These are phyloP conservation scores for Tetragnatha versicolor DNA, from an alignment of 1,140 invertebrate species.

Conservation along the genomic window DNA sequence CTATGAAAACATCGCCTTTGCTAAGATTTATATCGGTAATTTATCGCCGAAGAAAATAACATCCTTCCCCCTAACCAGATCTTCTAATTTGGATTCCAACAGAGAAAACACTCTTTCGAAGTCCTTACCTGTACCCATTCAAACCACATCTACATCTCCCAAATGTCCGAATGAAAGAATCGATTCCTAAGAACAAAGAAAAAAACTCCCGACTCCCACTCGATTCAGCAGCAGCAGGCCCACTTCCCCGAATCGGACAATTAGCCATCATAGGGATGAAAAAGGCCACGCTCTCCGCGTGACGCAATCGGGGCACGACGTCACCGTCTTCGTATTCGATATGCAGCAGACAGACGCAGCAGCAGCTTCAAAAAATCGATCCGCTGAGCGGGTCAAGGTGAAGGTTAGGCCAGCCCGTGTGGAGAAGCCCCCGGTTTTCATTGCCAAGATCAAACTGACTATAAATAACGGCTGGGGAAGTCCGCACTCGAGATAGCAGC, in stretches of 20 bases:
- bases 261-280: background rate
- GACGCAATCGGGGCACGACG: background rate
- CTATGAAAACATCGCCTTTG: too few relatives aligned
- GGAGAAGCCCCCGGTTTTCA: slow-evolving; percentile 29
- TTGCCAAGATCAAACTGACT: slow-evolving; percentile 43
- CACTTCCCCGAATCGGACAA: background rate
- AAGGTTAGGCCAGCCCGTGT: slow-evolving; percentile 52
- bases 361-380: slow-evolving; percentile 21
- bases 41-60: too few relatives aligned
- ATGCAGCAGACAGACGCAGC: background rate
- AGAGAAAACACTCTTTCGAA: too few relatives aligned
- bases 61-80: too few relatives aligned
- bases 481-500: background rate
- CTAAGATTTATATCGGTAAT: too few relatives aligned
- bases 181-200: too few relatives aligned
- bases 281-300: background rate
- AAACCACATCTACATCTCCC: too few relatives aligned
- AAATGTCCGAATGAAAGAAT: too few relatives aligned
- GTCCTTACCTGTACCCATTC: too few relatives aligned
- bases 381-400: slow-evolving; percentile 41
- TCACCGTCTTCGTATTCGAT: background rate
- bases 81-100: too few relatives aligned
- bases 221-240: too few relatives aligned
- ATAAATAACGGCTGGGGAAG: slow-evolving; percentile 21
- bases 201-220: too few relatives aligned